phyloP scores from a whole-genome alignment of 2,797 vertebrate species.

The Ciconia nigra region DNA sequence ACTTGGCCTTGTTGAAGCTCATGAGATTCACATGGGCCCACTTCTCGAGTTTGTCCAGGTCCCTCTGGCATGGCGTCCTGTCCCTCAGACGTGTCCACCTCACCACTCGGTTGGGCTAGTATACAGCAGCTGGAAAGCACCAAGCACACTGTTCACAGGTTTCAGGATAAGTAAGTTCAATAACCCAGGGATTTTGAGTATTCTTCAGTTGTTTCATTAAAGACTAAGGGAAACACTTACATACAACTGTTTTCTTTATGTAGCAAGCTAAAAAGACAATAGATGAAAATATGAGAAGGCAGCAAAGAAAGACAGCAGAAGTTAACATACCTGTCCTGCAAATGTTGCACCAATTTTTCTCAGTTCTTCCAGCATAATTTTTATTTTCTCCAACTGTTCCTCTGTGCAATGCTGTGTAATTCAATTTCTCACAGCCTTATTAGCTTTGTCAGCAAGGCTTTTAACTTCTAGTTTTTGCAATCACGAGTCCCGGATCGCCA shows the following conservation, averaged over 20 bases:
- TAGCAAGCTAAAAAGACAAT: neutral
- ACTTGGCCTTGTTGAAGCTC: neutral
- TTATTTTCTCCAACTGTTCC: neutral
- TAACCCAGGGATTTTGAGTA: neutral
- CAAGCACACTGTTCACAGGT: neutral
- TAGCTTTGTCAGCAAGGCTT: neutral
- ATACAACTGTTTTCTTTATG: neutral
- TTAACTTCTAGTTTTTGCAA: neutral
- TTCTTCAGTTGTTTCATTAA: neutral
- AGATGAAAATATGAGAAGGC: neutral
- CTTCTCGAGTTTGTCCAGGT: neutral
- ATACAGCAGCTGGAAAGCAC: neutral
- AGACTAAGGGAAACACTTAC: neutral
- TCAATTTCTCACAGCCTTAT: neutral
- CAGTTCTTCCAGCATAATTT: neutral
- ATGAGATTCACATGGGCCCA: neutral
- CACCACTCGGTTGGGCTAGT: neutral
- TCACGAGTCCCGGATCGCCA: neutral
- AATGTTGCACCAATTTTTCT: neutral
- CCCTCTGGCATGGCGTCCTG: neutral
- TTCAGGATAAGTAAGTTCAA: neutral
- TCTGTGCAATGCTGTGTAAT: neutral
- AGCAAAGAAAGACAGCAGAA: neutral
- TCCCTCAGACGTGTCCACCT: rapidly evolving
- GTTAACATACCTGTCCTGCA: neutral